Conservation (phyloP, 2,113 vertebrate species). For the Anhinga anhinga region DNA sequence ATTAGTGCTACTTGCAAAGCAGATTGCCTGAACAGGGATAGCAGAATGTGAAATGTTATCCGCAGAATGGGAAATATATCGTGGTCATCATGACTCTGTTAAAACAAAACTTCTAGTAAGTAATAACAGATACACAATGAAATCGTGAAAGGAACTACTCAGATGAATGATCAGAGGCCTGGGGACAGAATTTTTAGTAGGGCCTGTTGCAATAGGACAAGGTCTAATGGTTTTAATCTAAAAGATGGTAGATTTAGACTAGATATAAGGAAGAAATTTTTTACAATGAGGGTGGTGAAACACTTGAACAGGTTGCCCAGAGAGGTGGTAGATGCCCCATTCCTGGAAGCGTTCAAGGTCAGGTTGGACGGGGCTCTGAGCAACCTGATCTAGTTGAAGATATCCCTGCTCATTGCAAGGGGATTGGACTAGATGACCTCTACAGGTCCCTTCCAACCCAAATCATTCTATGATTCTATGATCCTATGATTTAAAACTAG, state of each 20-base stretch:
- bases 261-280: neutral
- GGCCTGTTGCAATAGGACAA: neutral
- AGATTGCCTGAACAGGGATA: neutral
- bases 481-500: neutral
- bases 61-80: neutral
- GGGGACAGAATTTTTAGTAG: neutral
- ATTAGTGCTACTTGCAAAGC: neutral
- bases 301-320: neutral
- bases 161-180: neutral
- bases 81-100: neutral
- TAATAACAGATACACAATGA: neutral
- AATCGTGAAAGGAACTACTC: neutral
- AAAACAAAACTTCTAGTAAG: neutral
- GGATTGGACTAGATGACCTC: no score
- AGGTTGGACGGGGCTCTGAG: neutral
- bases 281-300: rapidly evolving
- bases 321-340: neutral
- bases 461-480: neutral
- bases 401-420: neutral
- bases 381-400: neutral
- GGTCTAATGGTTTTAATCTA: neutral
- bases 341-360: neutral
- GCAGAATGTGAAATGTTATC: neutral
- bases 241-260: neutral
- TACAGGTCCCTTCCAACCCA: neutral